Evolutionary conservation across 2,888 invertebrate genomes (phyloP).

Genomic region (Torymus aiolomorphi): DNA sequence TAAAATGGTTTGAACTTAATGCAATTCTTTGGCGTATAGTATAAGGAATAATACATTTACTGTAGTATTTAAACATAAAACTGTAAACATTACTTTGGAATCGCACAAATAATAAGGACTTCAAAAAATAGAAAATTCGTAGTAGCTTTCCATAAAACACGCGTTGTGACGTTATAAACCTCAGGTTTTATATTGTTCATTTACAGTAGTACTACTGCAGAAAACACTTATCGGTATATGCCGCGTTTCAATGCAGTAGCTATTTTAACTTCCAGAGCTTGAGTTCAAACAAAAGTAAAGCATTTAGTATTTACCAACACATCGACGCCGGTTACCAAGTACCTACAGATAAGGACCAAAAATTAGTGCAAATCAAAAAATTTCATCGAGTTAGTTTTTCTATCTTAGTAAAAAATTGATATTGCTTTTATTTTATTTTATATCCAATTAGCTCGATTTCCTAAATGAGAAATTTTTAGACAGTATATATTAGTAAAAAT

Average conservation of each 20-base stretch:
- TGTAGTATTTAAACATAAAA: no score
- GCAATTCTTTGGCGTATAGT: no score
- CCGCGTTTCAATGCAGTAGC: conserved; percentile 31
- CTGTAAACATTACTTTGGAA: no score
- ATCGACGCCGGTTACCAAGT: not conserved
- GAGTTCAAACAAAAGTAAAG: conserved; percentile 15
- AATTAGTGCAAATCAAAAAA: conserved; percentile 53
- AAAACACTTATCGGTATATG: conserved; percentile 45
- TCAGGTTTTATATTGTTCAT: conserved; percentile 22
- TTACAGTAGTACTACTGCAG: conserved; percentile 40
- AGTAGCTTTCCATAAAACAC: conserved; percentile 34
- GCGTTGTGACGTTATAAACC: conserved; percentile 23
- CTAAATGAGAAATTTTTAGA: no score
- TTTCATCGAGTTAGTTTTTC: not conserved
- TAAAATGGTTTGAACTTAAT: no score
- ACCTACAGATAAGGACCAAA: conserved; percentile 8
- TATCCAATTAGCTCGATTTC: no score
- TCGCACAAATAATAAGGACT: not conserved
- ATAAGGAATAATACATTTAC: no score
- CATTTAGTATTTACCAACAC: conserved; percentile 9
- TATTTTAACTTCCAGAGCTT: conserved; percentile 20
- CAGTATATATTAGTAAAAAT: no score
- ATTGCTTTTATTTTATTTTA: not conserved
- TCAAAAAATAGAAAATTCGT: conserved; percentile 7
- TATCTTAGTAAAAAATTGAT: not conserved